phyloP scores from a whole-genome alignment of 2,113 vertebrate species.

The Penelope pileata region DNA sequence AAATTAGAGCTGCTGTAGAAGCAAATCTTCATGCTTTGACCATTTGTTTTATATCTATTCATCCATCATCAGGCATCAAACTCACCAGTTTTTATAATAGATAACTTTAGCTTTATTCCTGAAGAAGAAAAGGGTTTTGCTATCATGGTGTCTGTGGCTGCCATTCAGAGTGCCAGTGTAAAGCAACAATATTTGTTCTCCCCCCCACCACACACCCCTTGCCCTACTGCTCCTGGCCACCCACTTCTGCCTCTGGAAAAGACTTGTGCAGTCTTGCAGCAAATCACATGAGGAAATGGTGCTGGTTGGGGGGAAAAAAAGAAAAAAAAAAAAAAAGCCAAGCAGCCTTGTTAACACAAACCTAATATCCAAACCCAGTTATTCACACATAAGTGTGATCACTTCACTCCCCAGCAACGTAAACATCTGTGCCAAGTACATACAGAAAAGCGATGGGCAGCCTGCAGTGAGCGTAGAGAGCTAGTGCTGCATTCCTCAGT shows the following conservation, averaged over 20 bases:
- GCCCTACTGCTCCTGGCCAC: not conserved
- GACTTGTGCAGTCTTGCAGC: not conserved
- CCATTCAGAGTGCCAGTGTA: not conserved
- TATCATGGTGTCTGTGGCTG: not conserved
- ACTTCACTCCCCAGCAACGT: not conserved
- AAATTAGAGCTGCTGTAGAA: not conserved
- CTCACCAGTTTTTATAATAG: not conserved
- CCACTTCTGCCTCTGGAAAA: not conserved
- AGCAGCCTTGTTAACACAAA: not conserved
- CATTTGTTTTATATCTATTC: not conserved
- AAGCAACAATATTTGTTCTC: not conserved
- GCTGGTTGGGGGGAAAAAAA: not conserved
- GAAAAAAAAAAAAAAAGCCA: not conserved
- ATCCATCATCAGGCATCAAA: not conserved
- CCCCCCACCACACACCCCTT: too few species aligned
- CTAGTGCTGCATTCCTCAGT: not conserved
- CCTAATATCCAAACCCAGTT: not conserved
- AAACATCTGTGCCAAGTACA: not conserved
- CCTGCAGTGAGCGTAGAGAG: not conserved
- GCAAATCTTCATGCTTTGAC: not conserved
- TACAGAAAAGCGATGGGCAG: not conserved
- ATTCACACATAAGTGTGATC: not conserved
- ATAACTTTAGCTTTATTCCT: not conserved
- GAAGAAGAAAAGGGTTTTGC: not conserved
- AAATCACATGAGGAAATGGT: not conserved